Evolutionary conservation across 2,797 vertebrate species (phyloP), one percentile per base, ranked within the genome.

Genomic region (Microctenopoma steveboyesi): DNA sequence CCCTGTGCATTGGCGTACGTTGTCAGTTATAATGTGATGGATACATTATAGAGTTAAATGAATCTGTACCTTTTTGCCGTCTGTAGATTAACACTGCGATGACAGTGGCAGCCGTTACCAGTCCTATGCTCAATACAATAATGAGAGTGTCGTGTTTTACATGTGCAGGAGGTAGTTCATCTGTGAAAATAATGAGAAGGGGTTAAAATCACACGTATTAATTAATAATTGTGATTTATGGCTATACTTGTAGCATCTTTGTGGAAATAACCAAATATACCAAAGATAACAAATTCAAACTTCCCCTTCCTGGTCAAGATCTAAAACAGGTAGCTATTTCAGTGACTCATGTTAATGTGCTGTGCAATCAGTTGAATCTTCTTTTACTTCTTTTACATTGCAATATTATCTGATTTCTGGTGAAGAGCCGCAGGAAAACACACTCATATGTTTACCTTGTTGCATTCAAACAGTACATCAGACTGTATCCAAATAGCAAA

Each of bases 231-330:
- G 5, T 28, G 13, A 57, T 8, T 60, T 10, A 30, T 9, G 1
- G 6, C 1, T 15, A 37, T 35, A 1, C 0, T 60, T 25, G 45
- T 14, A 43, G 40, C 12, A 28, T 28, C 2, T 66, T 37, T 56
- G 30, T n/a, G 84, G 86, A 91, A 91, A 90, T 60, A 87, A 90
- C 89, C 86, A 79, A 74, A 82, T 16, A 70, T 62, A 61, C 85
- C 73, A 45, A 39, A 18, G 15, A 12, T 9, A 35, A 55, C 0
- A 0, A 11, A 2, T 25, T 3, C 4, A 25, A 60, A 86, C 79
- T 87, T 87, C 83, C 79, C 4, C 65, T 75, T 70, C 11, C 0
- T 73, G 48, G 56, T 65, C 15, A 74, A 66, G 11, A 53, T 2
- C 22, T 15, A 40, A 57, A 74, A 10, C 47, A 16, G 33, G 14